Conservation (phyloP, 1,140 invertebrate genomes). For the Brachionus angularis region DNA sequence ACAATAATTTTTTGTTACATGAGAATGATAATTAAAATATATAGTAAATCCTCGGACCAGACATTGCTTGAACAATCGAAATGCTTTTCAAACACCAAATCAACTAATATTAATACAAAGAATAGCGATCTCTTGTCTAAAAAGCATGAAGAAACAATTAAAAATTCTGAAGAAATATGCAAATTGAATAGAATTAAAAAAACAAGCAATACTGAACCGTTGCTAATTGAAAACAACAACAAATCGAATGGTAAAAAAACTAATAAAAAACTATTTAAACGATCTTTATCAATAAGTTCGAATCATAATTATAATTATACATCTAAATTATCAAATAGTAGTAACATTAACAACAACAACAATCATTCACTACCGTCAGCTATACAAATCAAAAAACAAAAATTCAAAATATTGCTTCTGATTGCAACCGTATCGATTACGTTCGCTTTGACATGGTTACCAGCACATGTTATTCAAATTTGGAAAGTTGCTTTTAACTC, state of each 20-base stretch:
- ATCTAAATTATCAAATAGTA: too few relatives aligned
- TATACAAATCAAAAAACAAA: conserved; percentile 22
- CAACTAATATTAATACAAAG: too few relatives aligned
- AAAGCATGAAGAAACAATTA: too few relatives aligned
- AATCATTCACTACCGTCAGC: not conserved
- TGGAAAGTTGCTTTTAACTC: conserved; percentile 44
- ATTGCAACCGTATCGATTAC: conserved; percentile 39
- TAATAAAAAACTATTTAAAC: not conserved
- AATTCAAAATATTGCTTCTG: conserved; percentile 21
- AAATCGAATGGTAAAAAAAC: too few relatives aligned
- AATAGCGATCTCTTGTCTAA: too few relatives aligned
- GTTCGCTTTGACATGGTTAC: conserved; percentile 43
- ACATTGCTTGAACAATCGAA: conserved; percentile 15
- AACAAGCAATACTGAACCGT: too few relatives aligned
- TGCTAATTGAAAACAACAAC: too few relatives aligned
- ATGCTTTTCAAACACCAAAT: not conserved
- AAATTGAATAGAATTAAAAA: too few relatives aligned
- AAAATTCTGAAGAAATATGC: too few relatives aligned
- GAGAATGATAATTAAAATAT: conserved; percentile 46
- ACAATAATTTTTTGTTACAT: conserved; percentile 51
- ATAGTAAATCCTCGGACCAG: conserved; percentile 11
- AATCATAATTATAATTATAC: too few relatives aligned
- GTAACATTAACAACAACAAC: too few relatives aligned
- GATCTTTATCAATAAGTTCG: too few relatives aligned
- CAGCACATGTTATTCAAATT: conserved; percentile 44